Conservation (phyloP, 2,888 invertebrate species). For the Torymus texanus region DNA sequence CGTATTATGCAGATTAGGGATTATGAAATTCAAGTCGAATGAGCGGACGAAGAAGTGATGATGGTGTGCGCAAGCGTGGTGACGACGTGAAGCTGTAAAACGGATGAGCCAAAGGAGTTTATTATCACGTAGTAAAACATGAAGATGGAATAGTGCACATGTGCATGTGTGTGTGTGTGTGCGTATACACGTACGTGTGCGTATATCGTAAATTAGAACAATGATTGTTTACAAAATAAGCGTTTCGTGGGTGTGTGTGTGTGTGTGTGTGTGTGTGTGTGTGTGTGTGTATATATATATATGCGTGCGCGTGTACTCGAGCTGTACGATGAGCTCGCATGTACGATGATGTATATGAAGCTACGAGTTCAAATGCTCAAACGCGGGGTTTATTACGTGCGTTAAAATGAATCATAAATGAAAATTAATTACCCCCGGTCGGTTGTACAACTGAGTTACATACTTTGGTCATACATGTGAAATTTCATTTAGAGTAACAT, state of each 20-base stretch:
- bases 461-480: slow-evolving; percentile 55
- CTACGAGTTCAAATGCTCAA: slow-evolving; percentile 30
- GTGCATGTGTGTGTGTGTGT: background rate
- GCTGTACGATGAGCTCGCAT: no score
- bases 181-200: background rate
- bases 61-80: slow-evolving; percentile 25
- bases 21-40: slow-evolving; percentile 56
- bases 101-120: slow-evolving; percentile 47
- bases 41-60: slow-evolving; percentile 30
- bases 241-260: slow-evolving; percentile 2
- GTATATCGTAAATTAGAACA: slow-evolving; percentile 48
- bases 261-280: no score
- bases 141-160: slow-evolving; percentile 1
- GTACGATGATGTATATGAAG: slow-evolving; percentile 8
- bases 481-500: slow-evolving; percentile 58
- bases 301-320: no score
- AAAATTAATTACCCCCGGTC: slow-evolving; percentile 52
- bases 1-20: slow-evolving; percentile 57
- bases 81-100: slow-evolving; percentile 38
- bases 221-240: slow-evolving; percentile 48
- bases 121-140: slow-evolving; percentile 40
- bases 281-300: no score
- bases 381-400: slow-evolving; percentile 44
- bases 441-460: slow-evolving; percentile 52
- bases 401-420: slow-evolving; percentile 57